Percentiles rank a stretch among this genome's conserved stretches.
phyloP scores from a whole-genome alignment of 2,113 vertebrate genomes.

The Aepyceros melampus region DNA sequence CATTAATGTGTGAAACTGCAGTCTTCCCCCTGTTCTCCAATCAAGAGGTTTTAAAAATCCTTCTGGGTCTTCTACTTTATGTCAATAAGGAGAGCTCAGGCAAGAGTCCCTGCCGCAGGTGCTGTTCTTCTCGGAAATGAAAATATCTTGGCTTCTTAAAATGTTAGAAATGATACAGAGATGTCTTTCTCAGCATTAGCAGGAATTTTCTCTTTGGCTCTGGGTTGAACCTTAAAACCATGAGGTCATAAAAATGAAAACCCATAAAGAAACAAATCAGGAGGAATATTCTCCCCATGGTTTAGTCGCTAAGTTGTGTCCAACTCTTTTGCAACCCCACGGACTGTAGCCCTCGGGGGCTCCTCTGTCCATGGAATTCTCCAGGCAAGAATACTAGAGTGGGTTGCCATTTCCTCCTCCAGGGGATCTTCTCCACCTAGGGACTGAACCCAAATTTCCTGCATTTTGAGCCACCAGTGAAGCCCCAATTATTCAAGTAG shows the following conservation, averaged over 20 bases:
- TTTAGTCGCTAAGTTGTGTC: neutral
- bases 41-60: neutral
- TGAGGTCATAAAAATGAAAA: neutral
- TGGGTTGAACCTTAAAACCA: neutral
- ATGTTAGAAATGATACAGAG: neutral
- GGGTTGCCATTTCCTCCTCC: neutral
- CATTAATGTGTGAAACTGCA: neutral
- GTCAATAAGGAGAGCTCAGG: neutral
- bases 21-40: neutral
- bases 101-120: neutral
- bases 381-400: neutral
- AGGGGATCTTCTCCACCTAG: neutral
- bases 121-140: neutral
- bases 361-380: neutral
- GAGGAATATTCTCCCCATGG: neutral
- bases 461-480: neutral
- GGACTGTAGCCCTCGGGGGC: neutral
- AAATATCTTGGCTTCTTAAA: neutral
- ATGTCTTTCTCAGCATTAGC: neutral
- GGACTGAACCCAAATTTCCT: neutral
- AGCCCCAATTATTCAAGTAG: neutral
- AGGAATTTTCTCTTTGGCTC: neutral
- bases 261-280: neutral
- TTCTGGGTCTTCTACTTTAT: neutral
- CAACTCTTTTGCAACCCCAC: rapidly evolving